Conservation (phyloP, 2,113 vertebrate species). For the Myrmophylax atrothorax region DNA sequence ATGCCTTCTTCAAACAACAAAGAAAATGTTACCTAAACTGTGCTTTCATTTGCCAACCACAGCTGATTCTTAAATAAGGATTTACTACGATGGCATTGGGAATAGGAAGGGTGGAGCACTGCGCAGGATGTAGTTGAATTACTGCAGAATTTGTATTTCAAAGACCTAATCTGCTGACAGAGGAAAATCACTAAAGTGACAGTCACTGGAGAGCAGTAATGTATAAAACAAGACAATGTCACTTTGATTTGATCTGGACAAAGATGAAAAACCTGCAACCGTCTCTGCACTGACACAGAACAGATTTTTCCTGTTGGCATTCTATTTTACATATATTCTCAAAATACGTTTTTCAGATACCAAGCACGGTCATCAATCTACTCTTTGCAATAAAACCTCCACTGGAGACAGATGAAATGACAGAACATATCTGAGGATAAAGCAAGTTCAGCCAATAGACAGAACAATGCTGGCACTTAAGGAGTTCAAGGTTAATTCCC, state of each 20-base stretch:
- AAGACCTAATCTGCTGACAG: slow-evolving; percentile 31
- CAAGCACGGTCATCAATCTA: neutral
- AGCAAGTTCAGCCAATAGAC: slow-evolving; percentile 36
- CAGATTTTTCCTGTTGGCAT: slow-evolving; percentile 55
- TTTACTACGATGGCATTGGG: neutral
- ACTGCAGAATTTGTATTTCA: neutral
- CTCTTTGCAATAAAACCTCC: neutral
- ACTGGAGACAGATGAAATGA: slow-evolving; percentile 42
- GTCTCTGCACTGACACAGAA: slow-evolving; percentile 37
- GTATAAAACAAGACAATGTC: slow-evolving; percentile 41
- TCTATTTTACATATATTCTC: slow-evolving; percentile 48
- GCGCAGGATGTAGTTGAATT: neutral
- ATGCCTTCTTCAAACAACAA: neutral
- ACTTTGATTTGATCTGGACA: slow-evolving; percentile 54
- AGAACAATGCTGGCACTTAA: slow-evolving; percentile 34
- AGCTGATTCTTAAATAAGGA: neutral
- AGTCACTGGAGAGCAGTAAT: neutral
- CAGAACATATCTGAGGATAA: slow-evolving; percentile 45
- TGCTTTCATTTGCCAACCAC: neutral
- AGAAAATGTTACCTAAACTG: neutral
- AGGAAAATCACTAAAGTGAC: slow-evolving; percentile 3
- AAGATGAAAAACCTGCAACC: slow-evolving; percentile 40
- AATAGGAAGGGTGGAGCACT: neutral
- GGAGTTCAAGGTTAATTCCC: slow-evolving; percentile 62
- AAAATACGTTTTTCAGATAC: slow-evolving; percentile 46